Evolutionary conservation across 2,113 vertebrate genomes (phyloP).

Genomic region (Prietella phreatophila): DNA sequence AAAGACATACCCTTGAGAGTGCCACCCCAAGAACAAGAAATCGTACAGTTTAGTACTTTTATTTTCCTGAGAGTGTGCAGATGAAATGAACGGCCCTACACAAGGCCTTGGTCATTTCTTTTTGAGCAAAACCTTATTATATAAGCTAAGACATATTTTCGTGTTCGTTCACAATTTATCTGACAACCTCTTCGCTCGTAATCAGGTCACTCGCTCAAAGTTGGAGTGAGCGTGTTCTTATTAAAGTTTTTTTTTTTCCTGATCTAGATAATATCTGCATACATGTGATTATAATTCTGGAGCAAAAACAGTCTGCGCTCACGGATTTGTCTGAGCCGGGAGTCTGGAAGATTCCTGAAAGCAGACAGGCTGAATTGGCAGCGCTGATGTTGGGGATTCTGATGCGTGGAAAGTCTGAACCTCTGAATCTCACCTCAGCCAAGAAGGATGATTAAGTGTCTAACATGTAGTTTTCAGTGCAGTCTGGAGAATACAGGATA

Average conservation of each 20-base stretch:
- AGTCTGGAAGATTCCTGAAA: background rate
- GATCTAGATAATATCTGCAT: background rate
- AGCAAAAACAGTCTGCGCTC: background rate
- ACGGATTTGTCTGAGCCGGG: background rate
- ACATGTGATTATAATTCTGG: background rate
- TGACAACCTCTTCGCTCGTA: background rate
- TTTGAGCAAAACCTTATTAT: background rate
- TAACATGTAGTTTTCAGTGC: background rate
- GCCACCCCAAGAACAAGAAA: background rate
- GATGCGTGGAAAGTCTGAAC: conserved; percentile 5
- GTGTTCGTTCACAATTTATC: background rate
- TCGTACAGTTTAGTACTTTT: background rate
- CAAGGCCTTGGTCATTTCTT: background rate
- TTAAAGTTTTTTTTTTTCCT: background rate
- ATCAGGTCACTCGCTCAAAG: background rate
- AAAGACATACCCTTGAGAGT: background rate
- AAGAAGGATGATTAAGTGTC: background rate
- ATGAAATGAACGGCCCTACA: background rate
- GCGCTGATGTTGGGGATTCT: background rate
- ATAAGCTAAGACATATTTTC: background rate
- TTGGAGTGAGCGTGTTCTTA: background rate
- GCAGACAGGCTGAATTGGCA: background rate
- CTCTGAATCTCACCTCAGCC: conserved; percentile 9
- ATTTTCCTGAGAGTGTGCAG: background rate
- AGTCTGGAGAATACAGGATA: conserved; percentile 15